Percentiles rank a stretch among this genome's conserved stretches.
These are phyloP conservation scores for Arvicanthis niloticus DNA, from an alignment of 2,113 vertebrate genomes.

Conservation along the genomic window DNA sequence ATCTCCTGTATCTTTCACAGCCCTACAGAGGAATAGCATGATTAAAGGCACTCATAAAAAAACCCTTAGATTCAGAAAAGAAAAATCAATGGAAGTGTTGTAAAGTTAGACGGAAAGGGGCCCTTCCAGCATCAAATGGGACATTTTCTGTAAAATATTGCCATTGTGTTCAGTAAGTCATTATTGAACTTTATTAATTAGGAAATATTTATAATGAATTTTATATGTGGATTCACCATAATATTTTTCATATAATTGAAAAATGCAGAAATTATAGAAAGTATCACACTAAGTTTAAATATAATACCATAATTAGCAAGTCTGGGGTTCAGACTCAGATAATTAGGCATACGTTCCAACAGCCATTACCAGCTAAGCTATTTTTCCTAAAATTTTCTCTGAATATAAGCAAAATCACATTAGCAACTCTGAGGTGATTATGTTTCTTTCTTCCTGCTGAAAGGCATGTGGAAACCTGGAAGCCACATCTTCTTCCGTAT, in stretches of 20 bases:
- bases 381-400: constrained; percentile 1
- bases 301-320: not conserved
- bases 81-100: constrained; percentile 47
- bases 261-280: constrained; percentile 25
- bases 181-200: not conserved
- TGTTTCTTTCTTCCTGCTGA: not conserved
- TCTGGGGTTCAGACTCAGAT: not conserved
- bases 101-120: not conserved
- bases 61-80: constrained; percentile 15
- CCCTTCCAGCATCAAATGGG: not conserved
- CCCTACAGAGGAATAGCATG: not conserved
- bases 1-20: not conserved
- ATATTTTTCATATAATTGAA: not conserved
- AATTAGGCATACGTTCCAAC: not conserved
- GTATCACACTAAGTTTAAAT: not conserved
- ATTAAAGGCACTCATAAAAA: not conserved
- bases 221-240: not conserved
- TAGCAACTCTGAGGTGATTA: not conserved
- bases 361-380: not conserved
- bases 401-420: not conserved
- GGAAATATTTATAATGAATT: constrained; percentile 19
- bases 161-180: not conserved
- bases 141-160: not conserved
- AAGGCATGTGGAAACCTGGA: constrained; percentile 4
- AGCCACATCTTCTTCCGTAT: not conserved